phyloP scores from a whole-genome alignment of 2,113 vertebrate genomes.

The Tragelaphus buxtoni region DNA sequence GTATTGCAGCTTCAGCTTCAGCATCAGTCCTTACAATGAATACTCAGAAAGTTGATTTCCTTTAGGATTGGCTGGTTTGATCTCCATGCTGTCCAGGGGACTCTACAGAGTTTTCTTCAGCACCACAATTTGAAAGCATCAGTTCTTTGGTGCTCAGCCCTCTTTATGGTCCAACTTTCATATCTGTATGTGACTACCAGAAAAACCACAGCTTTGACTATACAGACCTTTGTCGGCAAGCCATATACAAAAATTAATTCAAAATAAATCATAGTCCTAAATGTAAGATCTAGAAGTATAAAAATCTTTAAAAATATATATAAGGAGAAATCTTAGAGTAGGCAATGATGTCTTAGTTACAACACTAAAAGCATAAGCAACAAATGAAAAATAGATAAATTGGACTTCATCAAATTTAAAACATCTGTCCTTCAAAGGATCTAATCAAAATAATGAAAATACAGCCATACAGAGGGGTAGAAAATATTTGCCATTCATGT shows the following conservation, averaged over 20 bases:
- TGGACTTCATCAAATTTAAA: neutral
- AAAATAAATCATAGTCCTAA: neutral
- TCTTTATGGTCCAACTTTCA: neutral
- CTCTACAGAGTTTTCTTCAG: neutral
- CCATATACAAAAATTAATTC: neutral
- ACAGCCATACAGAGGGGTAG: neutral
- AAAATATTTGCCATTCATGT: neutral
- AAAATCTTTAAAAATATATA: neutral
- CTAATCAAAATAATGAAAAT: neutral
- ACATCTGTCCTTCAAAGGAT: neutral
- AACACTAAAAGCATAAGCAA: neutral
- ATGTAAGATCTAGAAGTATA: neutral
- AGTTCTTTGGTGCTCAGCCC: rapidly evolving
- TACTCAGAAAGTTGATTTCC: neutral
- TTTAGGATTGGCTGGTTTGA: neutral
- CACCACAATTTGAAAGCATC: neutral
- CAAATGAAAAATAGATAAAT: neutral
- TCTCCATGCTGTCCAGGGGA: neutral
- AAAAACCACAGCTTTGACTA: neutral
- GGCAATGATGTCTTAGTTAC: neutral
- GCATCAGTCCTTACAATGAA: neutral
- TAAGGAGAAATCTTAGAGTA: neutral
- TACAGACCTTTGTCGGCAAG: neutral
- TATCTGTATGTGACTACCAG: neutral
- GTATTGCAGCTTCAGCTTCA: neutral